Base-by-base conservation (phyloP, 2,888 invertebrate species). In the Dorcus parallelipipedus region DNA sequence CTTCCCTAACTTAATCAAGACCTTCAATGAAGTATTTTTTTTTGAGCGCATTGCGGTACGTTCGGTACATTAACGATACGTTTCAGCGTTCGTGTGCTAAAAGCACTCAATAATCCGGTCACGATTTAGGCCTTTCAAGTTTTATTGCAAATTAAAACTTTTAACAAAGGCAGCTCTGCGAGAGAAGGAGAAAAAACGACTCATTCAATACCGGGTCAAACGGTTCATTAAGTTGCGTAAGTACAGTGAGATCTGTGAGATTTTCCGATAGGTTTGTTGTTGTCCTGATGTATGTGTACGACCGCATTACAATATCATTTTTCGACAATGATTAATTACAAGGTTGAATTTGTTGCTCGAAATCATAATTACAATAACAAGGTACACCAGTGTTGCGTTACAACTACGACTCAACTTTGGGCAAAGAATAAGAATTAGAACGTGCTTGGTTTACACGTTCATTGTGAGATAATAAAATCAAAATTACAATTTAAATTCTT, bases 121-220 rank as follows among this genome's bases (percentile, higher is more conserved):
- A 58, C 58, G 58, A 58, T 58, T 54, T 50, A 58, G 58, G 54
- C 54, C 58, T 58, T 58, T 58, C 20, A 42, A 49, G 45, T 50
- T 58, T 58, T 58, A 56, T 40, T 49, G 42, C 54, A 41, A 54
- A 54, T 54, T 49, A 23, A 49, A 56, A 41, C 40, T 52, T 56
- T 52, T 56, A 52, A 56, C 52, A 52, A 56, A 56, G 52, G 33
- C 41, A 7, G 26, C 26, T 33, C 26, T 33, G 26, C 26, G 7
- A 33, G 26, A 33, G 26, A 49, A 49, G 41, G 38, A 49, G 33
- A 49, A 54, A 54, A 54, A 54, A 49, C 33, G 41, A 53, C 45
- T 33, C 54, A 26, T 54, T 54, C 49, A 14, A 38, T 49, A 38
- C 42, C 49, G 42, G 54, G 54, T 54, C 54, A 54, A 54, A 42